Percentiles rank a stretch among this genome's conserved stretches.
Conservation (phyloP, 2,113 vertebrate genomes). For the Gavia stellata region DNA sequence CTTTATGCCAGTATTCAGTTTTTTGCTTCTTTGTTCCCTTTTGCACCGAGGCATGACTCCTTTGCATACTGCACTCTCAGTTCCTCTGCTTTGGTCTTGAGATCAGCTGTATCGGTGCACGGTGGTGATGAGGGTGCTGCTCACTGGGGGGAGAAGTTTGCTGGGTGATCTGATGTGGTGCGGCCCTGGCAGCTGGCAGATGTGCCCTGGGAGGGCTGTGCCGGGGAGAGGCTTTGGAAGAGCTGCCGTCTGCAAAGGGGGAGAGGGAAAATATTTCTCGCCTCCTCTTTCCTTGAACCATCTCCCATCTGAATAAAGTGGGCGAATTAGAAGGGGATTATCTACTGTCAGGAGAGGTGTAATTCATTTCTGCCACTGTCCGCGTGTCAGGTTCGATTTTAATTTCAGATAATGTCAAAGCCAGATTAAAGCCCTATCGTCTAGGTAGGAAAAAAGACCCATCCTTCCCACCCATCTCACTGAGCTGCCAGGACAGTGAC, state of each 20-base stretch:
- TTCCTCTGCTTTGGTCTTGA: not conserved
- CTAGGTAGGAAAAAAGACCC: not conserved
- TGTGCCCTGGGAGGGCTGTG: not conserved
- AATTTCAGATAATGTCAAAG: constrained; percentile 77
- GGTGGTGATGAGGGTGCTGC: not conserved
- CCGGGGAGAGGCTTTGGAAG: not conserved
- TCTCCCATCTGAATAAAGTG: constrained; percentile 37
- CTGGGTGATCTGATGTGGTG: not conserved
- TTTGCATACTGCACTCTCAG: not conserved
- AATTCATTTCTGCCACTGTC: constrained; percentile 59
- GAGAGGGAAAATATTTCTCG: not conserved
- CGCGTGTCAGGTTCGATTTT: constrained; percentile 70
- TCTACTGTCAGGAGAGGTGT: constrained; percentile 41
- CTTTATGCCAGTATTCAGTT: not conserved
- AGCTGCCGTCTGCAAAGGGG: not conserved
- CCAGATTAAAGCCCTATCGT: constrained; percentile 45
- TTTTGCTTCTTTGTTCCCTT: not conserved
- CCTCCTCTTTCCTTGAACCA: not conserved
- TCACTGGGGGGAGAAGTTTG: accelerated
- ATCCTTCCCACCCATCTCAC: not conserved
- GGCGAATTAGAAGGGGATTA: constrained; percentile 50
- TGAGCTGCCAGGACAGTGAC: not conserved
- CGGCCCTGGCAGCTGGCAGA: not conserved
- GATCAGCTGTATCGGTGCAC: too few species aligned
- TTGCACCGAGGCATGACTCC: accelerated